Conservation (phyloP, 37 sponge, comb jelly and placozoan genomes). For the Haliclona indistincta region DNA sequence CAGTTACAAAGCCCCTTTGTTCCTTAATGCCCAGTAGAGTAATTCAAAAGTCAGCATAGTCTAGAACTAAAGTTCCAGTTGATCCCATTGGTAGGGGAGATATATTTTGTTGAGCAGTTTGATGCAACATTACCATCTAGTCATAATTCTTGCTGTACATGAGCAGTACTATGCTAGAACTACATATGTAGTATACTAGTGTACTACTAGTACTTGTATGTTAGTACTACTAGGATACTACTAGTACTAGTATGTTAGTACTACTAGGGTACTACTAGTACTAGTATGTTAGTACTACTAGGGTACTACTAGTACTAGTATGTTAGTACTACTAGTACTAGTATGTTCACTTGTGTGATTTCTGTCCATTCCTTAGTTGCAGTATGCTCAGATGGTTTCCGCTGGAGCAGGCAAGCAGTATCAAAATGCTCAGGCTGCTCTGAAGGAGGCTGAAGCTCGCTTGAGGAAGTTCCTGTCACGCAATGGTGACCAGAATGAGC, state of each 20-base stretch:
- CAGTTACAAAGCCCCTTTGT: too few relatives aligned
- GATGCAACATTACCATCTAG: too few relatives aligned
- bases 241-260: neutral
- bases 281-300: neutral
- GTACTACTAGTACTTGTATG: neutral
- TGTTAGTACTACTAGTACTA: neutral
- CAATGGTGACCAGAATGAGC: neutral
- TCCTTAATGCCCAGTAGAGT: too few relatives aligned
- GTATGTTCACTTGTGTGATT: neutral
- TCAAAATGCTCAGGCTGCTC: constrained; percentile 5
- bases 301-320: neutral
- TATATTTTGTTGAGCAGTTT: too few relatives aligned
- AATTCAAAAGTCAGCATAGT: too few relatives aligned
- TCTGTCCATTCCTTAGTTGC: constrained; percentile 21
- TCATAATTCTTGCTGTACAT: too few relatives aligned
- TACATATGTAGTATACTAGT: too few relatives aligned
- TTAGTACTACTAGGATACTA: neutral
- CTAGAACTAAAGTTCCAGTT: too few relatives aligned
- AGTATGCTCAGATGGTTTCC: constrained; percentile 32
- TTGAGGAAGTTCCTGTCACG: constrained; percentile 9
- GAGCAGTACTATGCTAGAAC: too few relatives aligned
- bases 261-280: neutral
- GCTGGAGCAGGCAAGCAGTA: constrained; percentile 49
- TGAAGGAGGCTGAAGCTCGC: constrained; percentile 22
- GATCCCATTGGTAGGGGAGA: too few relatives aligned